These are phyloP conservation scores for Phylloscopus whistleri DNA, from an alignment of 2,113 vertebrate genomes.

Conservation along the genomic window DNA sequence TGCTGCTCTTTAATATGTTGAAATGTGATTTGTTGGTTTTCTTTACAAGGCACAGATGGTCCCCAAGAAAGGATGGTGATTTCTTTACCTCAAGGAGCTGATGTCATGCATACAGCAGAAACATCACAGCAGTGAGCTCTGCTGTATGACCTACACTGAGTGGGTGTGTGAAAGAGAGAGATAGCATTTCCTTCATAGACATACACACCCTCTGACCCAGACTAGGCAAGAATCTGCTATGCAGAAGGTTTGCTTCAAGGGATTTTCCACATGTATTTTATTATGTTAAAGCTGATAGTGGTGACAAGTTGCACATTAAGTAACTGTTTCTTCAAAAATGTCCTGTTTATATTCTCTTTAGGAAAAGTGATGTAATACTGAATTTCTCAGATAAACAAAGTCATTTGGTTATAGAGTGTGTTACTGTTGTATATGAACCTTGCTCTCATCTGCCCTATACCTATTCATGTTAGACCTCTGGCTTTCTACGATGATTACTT, in stretches of 20 bases:
- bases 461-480: conserved; percentile 12
- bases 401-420: conserved; percentile 34
- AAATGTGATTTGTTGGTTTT: background rate
- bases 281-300: conserved; percentile 65
- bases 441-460: conserved; percentile 9
- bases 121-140: background rate
- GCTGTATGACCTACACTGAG: background rate
- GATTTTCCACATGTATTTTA: conserved; percentile 73
- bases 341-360: conserved; percentile 63
- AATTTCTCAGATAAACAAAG: conserved; percentile 66
- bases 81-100: background rate
- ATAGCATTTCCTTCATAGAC: conserved; percentile 63
- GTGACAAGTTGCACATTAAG: conserved; percentile 77
- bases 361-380: conserved; percentile 66
- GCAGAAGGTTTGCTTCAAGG: conserved; percentile 60
- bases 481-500: conserved; percentile 48
- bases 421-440: conserved; percentile 19
- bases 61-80: background rate
- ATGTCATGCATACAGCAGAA: background rate
- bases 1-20: background rate
- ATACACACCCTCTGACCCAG: conserved; percentile 64
- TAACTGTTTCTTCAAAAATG: conserved; percentile 69
- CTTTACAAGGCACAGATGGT: background rate
- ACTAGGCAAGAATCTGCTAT: conserved; percentile 54
- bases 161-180: conserved; percentile 52